Evolutionary conservation across 2,888 invertebrate species (phyloP), one percentile per base, ranked within the genome.

Genomic region (Tortricodes alternella): DNA sequence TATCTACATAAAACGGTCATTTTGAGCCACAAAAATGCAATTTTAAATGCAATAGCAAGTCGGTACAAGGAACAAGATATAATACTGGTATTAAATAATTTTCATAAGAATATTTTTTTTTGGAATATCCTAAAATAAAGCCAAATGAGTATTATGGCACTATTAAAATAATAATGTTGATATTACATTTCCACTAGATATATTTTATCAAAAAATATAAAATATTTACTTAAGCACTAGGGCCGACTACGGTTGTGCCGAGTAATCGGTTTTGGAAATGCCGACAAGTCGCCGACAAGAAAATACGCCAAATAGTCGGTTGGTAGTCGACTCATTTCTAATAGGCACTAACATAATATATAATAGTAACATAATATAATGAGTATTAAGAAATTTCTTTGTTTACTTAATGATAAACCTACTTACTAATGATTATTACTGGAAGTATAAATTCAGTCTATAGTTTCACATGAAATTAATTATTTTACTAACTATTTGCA

Each of bases 321-420:
- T n/a, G n/a, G n/a, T n/a, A n/a, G n/a, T n/a, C n/a, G n/a, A n/a
- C n/a, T n/a, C n/a, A n/a, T n/a, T n/a, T n/a, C n/a, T n/a, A n/a
- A n/a, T n/a, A n/a, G n/a, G n/a, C 11, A 34, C 5, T 13, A 6
- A 34, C 13, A 11, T 35, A 35, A 35, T 52, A 52, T 24, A 41
- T 15, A 37, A 41, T 27, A 35, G 41, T 53, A 53, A 27, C 35
- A 55, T 18, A 55, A 41, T 34, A 34, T 35, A 35, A 43, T 55
- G 55, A 55, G 55, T 55, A 55, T 55, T 55, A 35, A 29, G 35
- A 53, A 18, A 41, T 24, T 41, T 41, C 46, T 55, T 55, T 55
- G 48, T 35, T 41, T 43, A 2, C 39, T 53, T 53, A 53, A 37
- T 13, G 13, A 15, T 38, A 27, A n/a, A 23, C 2, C 29, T 29